phyloP scores from a whole-genome alignment of 2,888 invertebrate genomes.

The Byasa hedistus region DNA sequence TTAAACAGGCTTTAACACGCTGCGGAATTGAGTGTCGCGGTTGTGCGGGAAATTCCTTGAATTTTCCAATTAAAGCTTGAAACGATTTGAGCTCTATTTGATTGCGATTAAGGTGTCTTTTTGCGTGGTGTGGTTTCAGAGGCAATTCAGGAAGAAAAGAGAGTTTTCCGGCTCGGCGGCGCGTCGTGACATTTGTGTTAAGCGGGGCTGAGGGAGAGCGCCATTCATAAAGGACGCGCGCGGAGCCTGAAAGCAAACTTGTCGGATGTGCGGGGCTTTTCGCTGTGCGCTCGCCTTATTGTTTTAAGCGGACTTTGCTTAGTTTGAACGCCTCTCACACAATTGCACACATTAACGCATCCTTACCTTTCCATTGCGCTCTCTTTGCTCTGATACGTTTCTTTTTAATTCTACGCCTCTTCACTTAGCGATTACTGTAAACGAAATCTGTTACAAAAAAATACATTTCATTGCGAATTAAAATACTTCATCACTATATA shows the following conservation, averaged over 20 bases:
- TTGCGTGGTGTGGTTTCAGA: slow-evolving; percentile 41
- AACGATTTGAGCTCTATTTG: slow-evolving; percentile 45
- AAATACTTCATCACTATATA: no score
- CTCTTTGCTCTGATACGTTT: neutral
- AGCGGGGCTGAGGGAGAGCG: slow-evolving; percentile 67
- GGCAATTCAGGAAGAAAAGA: slow-evolving; percentile 78
- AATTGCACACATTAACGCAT: slow-evolving; percentile 25
- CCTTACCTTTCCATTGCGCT: slow-evolving; percentile 14
- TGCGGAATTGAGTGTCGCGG: slow-evolving; percentile 46
- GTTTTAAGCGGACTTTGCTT: slow-evolving; percentile 34
- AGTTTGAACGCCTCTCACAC: slow-evolving; percentile 30
- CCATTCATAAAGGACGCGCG: slow-evolving; percentile 72
- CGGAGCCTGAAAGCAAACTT: slow-evolving; percentile 66
- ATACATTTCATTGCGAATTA: no score
- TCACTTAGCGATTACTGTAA: no score
- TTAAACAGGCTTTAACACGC: slow-evolving; percentile 41
- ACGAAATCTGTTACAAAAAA: no score
- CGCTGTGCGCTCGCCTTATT: slow-evolving; percentile 26
- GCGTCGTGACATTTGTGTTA: slow-evolving; percentile 79
- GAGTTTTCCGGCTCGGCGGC: slow-evolving; percentile 77
- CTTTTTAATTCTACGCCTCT: no score
- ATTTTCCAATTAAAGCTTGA: slow-evolving; percentile 49
- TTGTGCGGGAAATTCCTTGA: slow-evolving; percentile 71
- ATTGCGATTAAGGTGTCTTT: slow-evolving; percentile 44
- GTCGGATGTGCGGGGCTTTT: slow-evolving; percentile 49